phyloP scores from a whole-genome alignment of 2,888 invertebrate species.

The Tetropium fuscum region DNA sequence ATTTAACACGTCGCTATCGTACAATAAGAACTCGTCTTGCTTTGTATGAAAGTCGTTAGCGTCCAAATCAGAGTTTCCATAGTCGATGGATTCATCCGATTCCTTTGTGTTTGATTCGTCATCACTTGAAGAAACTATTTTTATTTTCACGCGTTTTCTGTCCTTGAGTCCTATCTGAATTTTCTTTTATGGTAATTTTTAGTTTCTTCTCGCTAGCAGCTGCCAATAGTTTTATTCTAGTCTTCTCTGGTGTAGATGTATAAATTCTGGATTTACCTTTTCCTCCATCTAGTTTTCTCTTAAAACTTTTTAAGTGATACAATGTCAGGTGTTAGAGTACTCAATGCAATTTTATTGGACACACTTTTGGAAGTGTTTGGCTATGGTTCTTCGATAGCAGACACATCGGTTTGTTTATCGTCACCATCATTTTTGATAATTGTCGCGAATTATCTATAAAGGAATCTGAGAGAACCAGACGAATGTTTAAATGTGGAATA shows the following conservation, averaged over 20 bases:
- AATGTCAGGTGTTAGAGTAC: not conserved
- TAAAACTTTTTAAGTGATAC: not conserved
- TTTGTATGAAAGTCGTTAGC: not conserved
- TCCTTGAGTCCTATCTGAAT: too few species aligned
- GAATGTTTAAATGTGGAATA: not conserved
- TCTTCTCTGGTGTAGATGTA: not conserved
- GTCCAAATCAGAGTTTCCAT: not conserved
- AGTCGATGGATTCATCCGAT: not conserved
- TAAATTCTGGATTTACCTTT: not conserved
- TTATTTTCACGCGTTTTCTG: not conserved
- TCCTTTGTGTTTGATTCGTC: not conserved
- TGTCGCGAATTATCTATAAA: slow-evolving; percentile 1
- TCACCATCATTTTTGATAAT: not conserved
- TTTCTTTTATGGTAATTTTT: too few species aligned
- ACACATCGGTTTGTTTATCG: not conserved
- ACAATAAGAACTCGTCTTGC: too few species aligned
- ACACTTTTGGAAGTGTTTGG: not conserved
- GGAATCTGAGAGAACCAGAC: not conserved
- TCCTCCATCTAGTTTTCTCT: not conserved
- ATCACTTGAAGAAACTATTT: not conserved
- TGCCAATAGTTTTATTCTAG: not conserved
- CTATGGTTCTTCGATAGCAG: not conserved
- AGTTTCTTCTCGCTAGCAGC: not conserved
- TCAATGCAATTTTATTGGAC: not conserved
- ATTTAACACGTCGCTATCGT: not conserved